Percentiles rank a stretch among this genome's conserved stretches.
Evolutionary conservation across 2,113 vertebrate genomes (phyloP).

Genomic region (Amphilophus citrinellus): DNA sequence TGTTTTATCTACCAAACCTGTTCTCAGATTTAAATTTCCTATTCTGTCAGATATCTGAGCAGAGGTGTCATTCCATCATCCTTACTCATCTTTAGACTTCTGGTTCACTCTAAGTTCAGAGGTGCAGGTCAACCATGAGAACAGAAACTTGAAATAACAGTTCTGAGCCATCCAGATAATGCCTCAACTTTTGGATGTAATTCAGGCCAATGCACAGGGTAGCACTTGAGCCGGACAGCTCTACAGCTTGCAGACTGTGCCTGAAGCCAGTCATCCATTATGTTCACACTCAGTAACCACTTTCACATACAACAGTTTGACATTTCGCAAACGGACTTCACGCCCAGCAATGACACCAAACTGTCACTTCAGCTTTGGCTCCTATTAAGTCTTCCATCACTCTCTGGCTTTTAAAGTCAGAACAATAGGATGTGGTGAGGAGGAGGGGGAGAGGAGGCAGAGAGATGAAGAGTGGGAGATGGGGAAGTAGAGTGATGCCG

Average conservation of each 20-base stretch:
- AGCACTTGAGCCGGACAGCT: constrained; percentile 24
- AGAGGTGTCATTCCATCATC: not conserved
- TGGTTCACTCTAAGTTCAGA: not conserved
- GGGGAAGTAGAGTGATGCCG: not conserved
- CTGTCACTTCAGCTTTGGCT: constrained; percentile 50
- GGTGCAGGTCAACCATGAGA: not conserved
- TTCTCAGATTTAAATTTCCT: not conserved
- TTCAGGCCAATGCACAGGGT: constrained; percentile 5
- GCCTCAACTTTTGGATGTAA: constrained; percentile 37
- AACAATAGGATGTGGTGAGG: constrained; percentile 16
- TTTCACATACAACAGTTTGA: constrained; percentile 44
- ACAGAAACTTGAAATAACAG: not conserved
- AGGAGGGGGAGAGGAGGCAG: not conserved
- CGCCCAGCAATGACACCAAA: constrained; percentile 37
- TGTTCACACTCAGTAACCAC: constrained; percentile 53
- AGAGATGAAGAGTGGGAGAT: not conserved
- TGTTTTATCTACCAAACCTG: not conserved
- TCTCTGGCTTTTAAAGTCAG: constrained; percentile 29
- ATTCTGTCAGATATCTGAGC: not conserved
- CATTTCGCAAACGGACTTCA: constrained; percentile 50
- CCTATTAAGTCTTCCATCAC: constrained; percentile 18
- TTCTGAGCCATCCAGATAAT: not conserved
- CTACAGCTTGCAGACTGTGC: constrained; percentile 37
- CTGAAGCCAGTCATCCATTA: constrained; percentile 55
- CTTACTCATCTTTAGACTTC: not conserved